Base-by-base conservation (phyloP, 2,113 vertebrate species). In the Burhinus oedicnemus region DNA sequence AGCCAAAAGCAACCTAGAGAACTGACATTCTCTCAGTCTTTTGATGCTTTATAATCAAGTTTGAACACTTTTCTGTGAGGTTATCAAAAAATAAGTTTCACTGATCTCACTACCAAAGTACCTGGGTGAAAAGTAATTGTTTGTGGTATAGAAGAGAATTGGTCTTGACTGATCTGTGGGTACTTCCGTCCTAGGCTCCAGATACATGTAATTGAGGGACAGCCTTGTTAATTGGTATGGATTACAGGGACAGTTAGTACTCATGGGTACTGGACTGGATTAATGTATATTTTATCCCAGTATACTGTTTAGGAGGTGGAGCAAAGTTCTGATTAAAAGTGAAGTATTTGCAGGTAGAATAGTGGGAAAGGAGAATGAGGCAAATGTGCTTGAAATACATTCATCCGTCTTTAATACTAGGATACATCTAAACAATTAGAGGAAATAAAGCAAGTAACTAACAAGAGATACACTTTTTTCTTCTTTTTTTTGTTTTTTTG, bases 11-110 rank as follows among this genome's bases (percentile, higher is more conserved):
- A 91, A n/a, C 30, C 15, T 15, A 22, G 36, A 42, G 78, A 90
- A 20, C 57, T 61, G 84, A 72, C 52, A 83, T 68, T 15, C 83
- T 87, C 90, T 71, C 38, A 36, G 6, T 64, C 81, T 83, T 93
- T 83, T 90, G 87, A 57, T 91, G 92, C 82, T 95, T 90, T 85
- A 45, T 80, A 42, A 71, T 85, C 52, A 82, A 80, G 61, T 76
- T 85, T 21, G 75, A 85, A 76, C 27, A 26, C 9, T 87, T 79
- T 55, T 75, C 69, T 79, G 21, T 40, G 93, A 85, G 60, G 10
- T 84, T 89, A 65, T 47, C 0, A 26, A 65, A 88, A 64, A 49
- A 26, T 6, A 18, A 12, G 6, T 83, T 94, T 76, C 86, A 19
- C 20, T 68, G 61, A 13, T 87, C 34, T 76, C 77, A 12, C 52